A percentile compares a stretch with the other conserved stretches of the same genome.
Conservation (phyloP, 2,113 vertebrate species). For the Triplophysa dalaica region DNA sequence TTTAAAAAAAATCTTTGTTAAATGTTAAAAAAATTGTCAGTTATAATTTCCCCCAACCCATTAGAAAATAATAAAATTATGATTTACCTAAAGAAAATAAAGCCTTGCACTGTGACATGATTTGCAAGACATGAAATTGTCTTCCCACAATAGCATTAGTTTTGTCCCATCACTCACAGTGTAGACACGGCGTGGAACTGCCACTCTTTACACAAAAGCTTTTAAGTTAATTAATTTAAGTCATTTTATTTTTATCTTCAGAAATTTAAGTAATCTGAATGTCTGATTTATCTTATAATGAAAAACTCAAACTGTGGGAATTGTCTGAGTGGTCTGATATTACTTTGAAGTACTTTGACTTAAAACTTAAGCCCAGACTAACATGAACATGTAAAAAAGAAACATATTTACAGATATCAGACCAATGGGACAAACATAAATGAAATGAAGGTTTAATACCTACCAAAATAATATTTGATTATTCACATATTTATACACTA, state of each 20-base stretch:
- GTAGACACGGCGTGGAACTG: background rate
- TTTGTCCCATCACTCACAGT: background rate
- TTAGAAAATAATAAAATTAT: too few relatives aligned
- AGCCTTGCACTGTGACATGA: background rate
- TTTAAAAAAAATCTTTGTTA: background rate
- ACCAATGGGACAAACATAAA: background rate
- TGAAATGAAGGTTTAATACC: slow-evolving; percentile 4
- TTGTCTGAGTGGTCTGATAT: slow-evolving; percentile 16
- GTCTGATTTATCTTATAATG: background rate
- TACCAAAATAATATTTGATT: slow-evolving; percentile 28
- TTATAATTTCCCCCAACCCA: too few relatives aligned
- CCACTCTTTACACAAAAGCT: background rate
- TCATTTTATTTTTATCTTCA: too few relatives aligned
- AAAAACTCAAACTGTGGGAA: background rate
- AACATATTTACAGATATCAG: slow-evolving; percentile 20
- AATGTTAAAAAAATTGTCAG: too few relatives aligned
- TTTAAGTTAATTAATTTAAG: background rate
- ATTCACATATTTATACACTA: slow-evolving; percentile 66
- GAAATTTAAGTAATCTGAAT: background rate
- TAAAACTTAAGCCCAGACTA: slow-evolving; percentile 5
- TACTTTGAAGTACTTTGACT: background rate
- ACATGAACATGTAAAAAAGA: slow-evolving; percentile 20
- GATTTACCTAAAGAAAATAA: background rate
- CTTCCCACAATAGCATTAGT: background rate
- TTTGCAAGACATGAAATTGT: background rate